These are phyloP conservation scores for Hofmannophila pseudospretella DNA, from an alignment of 2,888 invertebrate species.

Conservation along the genomic window DNA sequence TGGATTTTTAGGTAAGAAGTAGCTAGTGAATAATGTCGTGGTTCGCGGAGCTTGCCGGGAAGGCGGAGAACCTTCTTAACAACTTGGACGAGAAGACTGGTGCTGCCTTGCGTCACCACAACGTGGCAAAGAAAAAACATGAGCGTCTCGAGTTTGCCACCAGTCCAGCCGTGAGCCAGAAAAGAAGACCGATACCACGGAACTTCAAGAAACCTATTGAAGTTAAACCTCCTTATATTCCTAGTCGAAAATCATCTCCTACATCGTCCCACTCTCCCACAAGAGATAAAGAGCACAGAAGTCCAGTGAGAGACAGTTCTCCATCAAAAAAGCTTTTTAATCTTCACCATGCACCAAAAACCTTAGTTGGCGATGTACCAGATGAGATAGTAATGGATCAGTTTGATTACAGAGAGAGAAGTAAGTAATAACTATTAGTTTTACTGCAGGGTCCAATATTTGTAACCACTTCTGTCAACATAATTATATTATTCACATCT, in stretches of 20 bases:
- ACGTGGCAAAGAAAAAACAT: constrained; percentile 36
- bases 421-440: too few species aligned
- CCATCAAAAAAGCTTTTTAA: constrained; percentile 18
- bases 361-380: constrained; percentile 40
- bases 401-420: constrained; percentile 40
- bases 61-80: constrained; percentile 85
- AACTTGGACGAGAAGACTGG: constrained; percentile 87
- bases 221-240: constrained; percentile 23
- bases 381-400: constrained; percentile 27
- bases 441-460: too few species aligned
- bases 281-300: neutral
- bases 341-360: constrained; percentile 43
- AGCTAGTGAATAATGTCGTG: constrained; percentile 80
- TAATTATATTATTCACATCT: too few species aligned
- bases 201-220: constrained; percentile 35
- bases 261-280: constrained; percentile 5
- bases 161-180: constrained; percentile 34
- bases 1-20: neutral
- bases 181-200: constrained; percentile 28
- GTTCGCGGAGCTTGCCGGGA: constrained; percentile 85
- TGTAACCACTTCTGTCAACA: too few species aligned
- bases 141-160: constrained; percentile 25
- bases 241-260: constrained; percentile 32
- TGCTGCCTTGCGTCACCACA: constrained; percentile 73
- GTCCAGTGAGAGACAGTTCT: neutral